phyloP scores from a whole-genome alignment of 2,888 invertebrate genomes.

The Pterobdella sp. region DNA sequence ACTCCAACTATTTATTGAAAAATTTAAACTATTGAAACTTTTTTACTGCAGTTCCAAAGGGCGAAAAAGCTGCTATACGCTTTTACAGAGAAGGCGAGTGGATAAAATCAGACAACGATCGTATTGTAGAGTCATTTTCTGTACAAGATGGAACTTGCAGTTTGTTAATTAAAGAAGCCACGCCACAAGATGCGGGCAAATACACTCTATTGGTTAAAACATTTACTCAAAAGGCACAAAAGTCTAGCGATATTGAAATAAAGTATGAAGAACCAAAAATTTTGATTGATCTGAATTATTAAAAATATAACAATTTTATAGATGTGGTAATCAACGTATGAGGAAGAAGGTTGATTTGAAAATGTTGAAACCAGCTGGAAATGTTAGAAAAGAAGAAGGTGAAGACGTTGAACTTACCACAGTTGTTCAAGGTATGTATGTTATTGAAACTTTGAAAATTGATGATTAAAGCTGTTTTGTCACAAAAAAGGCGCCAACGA shows the following conservation, averaged over 20 bases:
- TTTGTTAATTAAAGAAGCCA: background rate
- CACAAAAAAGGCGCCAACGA: background rate
- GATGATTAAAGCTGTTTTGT: background rate
- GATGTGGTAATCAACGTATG: background rate
- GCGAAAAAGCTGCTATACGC: background rate
- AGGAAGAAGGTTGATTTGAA: background rate
- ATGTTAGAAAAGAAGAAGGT: constrained; percentile 1
- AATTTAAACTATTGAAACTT: too few species aligned
- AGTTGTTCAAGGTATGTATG: constrained; percentile 16
- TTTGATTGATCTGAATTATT: background rate
- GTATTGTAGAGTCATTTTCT: background rate
- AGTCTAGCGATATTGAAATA: background rate
- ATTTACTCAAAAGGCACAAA: background rate
- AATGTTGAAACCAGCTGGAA: background rate
- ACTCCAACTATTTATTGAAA: constrained; percentile 6
- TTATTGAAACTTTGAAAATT: background rate
- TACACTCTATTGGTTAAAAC: background rate
- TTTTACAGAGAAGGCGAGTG: background rate
- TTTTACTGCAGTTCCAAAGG: background rate
- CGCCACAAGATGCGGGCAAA: background rate
- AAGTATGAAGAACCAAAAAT: background rate
- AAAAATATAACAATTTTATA: background rate
- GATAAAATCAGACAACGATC: background rate
- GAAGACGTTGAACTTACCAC: constrained; percentile 2
- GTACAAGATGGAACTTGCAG: background rate